Percentiles rank a stretch among this genome's conserved stretches.
phyloP scores from a whole-genome alignment of 2,888 invertebrate genomes.

The Iselma pallidipennis region DNA sequence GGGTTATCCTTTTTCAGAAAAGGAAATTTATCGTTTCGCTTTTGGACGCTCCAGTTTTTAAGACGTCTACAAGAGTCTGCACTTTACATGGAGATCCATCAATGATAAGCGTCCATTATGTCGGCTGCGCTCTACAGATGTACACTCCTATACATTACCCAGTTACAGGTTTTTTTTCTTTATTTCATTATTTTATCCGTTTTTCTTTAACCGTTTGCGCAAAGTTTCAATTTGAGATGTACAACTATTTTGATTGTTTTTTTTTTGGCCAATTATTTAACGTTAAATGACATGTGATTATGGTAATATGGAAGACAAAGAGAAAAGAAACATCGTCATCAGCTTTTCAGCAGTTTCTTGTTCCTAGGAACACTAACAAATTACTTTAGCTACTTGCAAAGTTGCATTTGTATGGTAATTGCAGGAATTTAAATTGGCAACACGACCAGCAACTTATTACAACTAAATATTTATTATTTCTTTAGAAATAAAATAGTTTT shows the following conservation, averaged over 20 bases:
- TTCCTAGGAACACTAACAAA: background rate
- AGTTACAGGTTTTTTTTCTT: conserved; percentile 11
- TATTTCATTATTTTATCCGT: background rate
- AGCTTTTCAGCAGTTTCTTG: background rate
- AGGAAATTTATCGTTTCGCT: conserved; percentile 19
- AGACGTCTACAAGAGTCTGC: conserved; percentile 36
- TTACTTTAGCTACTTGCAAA: background rate
- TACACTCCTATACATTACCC: conserved; percentile 29
- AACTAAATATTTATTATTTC: no score
- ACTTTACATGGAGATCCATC: conserved; percentile 36
- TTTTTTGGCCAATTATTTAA: background rate
- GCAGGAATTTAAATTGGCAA: conserved; percentile 2
- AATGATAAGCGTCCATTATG: conserved; percentile 37
- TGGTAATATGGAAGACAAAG: background rate
- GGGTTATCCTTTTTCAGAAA: conserved; percentile 6
- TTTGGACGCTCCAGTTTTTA: conserved; percentile 22
- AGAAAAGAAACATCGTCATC: background rate
- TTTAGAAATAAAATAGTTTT: no score
- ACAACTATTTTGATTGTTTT: no score
- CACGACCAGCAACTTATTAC: background rate
- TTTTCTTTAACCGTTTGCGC: background rate
- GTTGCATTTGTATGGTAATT: conserved; percentile 4
- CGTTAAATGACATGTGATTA: background rate
- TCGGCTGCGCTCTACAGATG: conserved; percentile 30
- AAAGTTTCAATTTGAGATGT: background rate